phyloP scores from a whole-genome alignment of 2,888 invertebrate genomes.

The Heteromurus nitidus region DNA sequence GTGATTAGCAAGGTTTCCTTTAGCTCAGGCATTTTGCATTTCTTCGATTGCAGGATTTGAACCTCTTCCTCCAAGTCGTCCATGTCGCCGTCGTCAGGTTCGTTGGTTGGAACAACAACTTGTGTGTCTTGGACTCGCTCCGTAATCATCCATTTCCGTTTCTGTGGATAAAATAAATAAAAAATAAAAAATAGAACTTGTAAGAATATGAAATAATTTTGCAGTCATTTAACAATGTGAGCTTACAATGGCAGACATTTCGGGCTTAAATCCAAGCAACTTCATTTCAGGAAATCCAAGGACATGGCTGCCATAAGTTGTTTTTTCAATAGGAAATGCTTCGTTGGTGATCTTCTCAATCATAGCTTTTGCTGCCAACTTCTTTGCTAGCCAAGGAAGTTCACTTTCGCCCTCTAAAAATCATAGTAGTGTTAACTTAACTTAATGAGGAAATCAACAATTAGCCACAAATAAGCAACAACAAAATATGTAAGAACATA shows the following conservation, averaged over 20 bases:
- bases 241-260: conserved; percentile 25
- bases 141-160: conserved; percentile 38
- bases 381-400: conserved; percentile 37
- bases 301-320: conserved; percentile 4
- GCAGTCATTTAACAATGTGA: not conserved
- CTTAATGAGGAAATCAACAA: too few relatives aligned
- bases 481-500: not conserved
- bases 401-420: conserved; percentile 30
- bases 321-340: not conserved
- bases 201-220: not conserved
- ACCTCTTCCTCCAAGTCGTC: conserved; percentile 31
- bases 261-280: conserved; percentile 32
- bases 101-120: not conserved
- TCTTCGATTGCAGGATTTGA: conserved; percentile 1
- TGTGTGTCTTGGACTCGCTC: conserved; percentile 36
- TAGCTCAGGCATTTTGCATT: not conserved
- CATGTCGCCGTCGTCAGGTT: conserved; percentile 40
- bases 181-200: not conserved
- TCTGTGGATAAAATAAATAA: conserved; percentile 18
- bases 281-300: conserved; percentile 27
- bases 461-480: too few relatives aligned
- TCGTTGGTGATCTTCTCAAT: conserved; percentile 7
- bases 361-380: conserved; percentile 30
- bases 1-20: conserved; percentile 19
- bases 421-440: too few relatives aligned